Percentiles rank a stretch among this genome's conserved stretches.
phyloP scores from a whole-genome alignment of 2,113 vertebrate genomes.

The human (Homo sapiens) region GRCh38 chr2:209376001-209376500 shows the following conservation, averaged over 20 bases:
- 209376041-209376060: not conserved
- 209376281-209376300: not conserved
- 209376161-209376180: not conserved
- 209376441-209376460: not conserved
- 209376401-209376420: not conserved
- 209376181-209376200: conserved; percentile 5
- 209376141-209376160: not conserved
- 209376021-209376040: not conserved
- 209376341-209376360: not conserved
- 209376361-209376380: not conserved
- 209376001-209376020: not conserved
- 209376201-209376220: not conserved
- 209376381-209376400: not conserved
- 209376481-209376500: not conserved
- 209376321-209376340: not conserved
- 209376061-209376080: not conserved
- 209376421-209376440: conserved; percentile 16
- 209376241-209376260: not conserved
- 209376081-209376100: not conserved
- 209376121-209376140: not conserved
- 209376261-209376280: not conserved
- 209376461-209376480: not conserved
- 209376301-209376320: not conserved
- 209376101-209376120: not conserved
- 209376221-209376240: not conserved